Conservation (phyloP, 2,113 vertebrate species). For the Numida meleagris region DNA sequence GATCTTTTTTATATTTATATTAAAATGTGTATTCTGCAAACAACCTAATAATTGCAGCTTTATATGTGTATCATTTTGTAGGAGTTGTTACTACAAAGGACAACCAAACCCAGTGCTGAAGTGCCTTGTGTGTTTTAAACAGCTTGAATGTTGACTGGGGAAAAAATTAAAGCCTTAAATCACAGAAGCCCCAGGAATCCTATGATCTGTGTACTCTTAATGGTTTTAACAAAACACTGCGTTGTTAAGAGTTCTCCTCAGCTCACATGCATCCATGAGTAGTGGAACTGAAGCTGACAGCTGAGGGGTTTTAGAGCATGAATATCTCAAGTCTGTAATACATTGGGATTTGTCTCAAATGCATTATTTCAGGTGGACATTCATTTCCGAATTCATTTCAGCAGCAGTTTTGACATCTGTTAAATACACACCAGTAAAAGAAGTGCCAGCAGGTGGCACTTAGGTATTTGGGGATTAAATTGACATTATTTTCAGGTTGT, state of each 20-base stretch:
- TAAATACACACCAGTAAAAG: background rate
- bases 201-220: background rate
- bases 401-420: background rate
- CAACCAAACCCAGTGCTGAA: slow-evolving; percentile 18
- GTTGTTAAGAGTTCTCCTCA: background rate
- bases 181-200: background rate
- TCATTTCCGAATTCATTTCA: background rate
- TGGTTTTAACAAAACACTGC: slow-evolving; percentile 1
- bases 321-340: background rate
- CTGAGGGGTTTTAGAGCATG: background rate
- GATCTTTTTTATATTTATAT: slow-evolving; percentile 65
- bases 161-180: slow-evolving; percentile 6
- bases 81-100: slow-evolving; percentile 31
- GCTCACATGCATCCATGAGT: background rate
- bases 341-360: background rate
- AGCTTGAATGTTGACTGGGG: background rate
- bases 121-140: slow-evolving; percentile 65
- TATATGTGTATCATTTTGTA: slow-evolving; percentile 49
- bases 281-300: background rate
- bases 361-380: slow-evolving; percentile 1
- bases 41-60: slow-evolving; percentile 55
- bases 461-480: background rate
- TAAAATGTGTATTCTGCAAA: slow-evolving; percentile 54
- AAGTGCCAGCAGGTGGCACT: background rate
- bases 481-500: background rate